Percentiles rank a stretch among this genome's conserved stretches.
phyloP scores from a whole-genome alignment of 1,140 invertebrate genomes.

The Dufourea novaeangliae region DNA sequence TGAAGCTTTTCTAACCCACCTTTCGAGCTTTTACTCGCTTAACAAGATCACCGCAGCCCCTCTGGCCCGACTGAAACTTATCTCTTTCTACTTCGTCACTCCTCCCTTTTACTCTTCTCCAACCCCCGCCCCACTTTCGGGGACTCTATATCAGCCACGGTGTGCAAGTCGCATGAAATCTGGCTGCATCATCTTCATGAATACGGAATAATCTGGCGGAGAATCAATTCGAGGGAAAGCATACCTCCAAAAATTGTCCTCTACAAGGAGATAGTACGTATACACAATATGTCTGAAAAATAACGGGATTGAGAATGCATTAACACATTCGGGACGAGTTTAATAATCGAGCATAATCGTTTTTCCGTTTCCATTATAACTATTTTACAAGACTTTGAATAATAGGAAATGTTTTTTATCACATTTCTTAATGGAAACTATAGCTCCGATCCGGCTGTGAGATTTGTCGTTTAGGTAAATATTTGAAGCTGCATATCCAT shows the following conservation, averaged over 20 bases:
- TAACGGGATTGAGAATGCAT: too few relatives aligned
- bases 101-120: neutral
- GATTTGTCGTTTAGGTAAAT: too few relatives aligned
- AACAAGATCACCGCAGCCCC: slow-evolving; percentile 36
- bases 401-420: too few relatives aligned
- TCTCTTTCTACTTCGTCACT: slow-evolving; percentile 26
- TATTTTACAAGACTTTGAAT: too few relatives aligned
- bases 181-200: slow-evolving; percentile 3
- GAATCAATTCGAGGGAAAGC: neutral
- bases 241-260: neutral
- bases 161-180: neutral
- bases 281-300: too few relatives aligned
- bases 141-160: neutral
- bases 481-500: too few relatives aligned
- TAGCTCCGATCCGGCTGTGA: too few relatives aligned
- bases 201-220: slow-evolving; percentile 28
- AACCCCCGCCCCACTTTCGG: neutral
- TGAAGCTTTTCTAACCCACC: slow-evolving; percentile 27
- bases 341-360: too few relatives aligned
- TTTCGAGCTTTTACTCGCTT: slow-evolving; percentile 30
- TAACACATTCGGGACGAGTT: too few relatives aligned
- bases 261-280: too few relatives aligned
- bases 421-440: too few relatives aligned
- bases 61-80: slow-evolving; percentile 30
- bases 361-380: too few relatives aligned